These are phyloP conservation scores for Adineta ricciae DNA, from an alignment of 2,888 invertebrate species.

Conservation along the genomic window DNA sequence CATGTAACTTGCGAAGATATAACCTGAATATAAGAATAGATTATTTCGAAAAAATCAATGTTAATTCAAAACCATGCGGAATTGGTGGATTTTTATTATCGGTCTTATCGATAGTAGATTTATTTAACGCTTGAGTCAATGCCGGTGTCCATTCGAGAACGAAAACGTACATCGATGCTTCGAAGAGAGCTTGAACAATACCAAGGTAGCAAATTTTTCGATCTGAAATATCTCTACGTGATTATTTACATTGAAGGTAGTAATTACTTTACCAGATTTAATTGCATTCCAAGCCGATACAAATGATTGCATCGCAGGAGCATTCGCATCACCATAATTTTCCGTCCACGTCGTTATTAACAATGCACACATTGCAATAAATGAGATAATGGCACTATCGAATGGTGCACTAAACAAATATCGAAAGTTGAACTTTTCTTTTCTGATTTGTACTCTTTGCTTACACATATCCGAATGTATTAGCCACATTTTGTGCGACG, in stretches of 20 bases:
- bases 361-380: slow-evolving; percentile 42
- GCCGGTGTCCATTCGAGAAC: slow-evolving; percentile 55
- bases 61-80: slow-evolving; percentile 48
- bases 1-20: slow-evolving; percentile 36
- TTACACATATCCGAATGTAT: slow-evolving; percentile 53
- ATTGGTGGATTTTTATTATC: slow-evolving; percentile 38
- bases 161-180: slow-evolving; percentile 55
- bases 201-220: slow-evolving; percentile 51
- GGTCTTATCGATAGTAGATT: slow-evolving; percentile 5
- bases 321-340: slow-evolving; percentile 46
- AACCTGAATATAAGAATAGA: background rate
- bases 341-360: slow-evolving; percentile 46
- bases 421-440: too few species aligned
- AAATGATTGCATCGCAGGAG: slow-evolving; percentile 39
- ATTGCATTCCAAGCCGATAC: slow-evolving; percentile 39
- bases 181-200: slow-evolving; percentile 53
- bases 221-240: too few species aligned
- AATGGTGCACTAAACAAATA: slow-evolving; percentile 46
- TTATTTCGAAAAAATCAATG: too few species aligned
- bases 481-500: slow-evolving; percentile 52
- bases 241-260: slow-evolving; percentile 39
- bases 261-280: slow-evolving; percentile 40
- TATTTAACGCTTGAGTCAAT: slow-evolving; percentile 40
- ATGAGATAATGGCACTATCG: slow-evolving; percentile 43
- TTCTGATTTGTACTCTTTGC: too few species aligned